phyloP scores from a whole-genome alignment of 1,140 invertebrate species.

The Drosophila novamexicana region DNA sequence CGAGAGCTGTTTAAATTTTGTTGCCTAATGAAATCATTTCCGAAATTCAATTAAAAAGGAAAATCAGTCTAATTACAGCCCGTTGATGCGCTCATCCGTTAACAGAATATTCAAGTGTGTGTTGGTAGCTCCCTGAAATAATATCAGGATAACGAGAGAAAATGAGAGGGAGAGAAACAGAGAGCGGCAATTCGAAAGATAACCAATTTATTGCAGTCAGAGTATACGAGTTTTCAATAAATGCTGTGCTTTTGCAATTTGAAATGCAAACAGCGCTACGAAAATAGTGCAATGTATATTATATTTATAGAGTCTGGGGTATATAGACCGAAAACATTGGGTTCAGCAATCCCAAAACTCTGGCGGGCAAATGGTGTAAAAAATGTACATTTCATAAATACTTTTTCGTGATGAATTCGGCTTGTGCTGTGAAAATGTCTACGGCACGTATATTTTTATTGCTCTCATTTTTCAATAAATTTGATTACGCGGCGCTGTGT shows the following conservation, averaged over 20 bases:
- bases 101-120: conserved; percentile 2
- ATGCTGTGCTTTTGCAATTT: conserved; percentile 35
- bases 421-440: conserved; percentile 19
- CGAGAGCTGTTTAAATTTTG: neutral
- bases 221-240: conserved; percentile 25
- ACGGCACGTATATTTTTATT: conserved; percentile 66
- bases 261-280: conserved; percentile 23
- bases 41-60: conserved; percentile 41
- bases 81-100: conserved; percentile 4
- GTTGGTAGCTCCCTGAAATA: conserved; percentile 17
- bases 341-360: neutral
- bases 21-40: conserved; percentile 53
- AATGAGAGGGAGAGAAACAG: conserved; percentile 5
- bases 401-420: conserved; percentile 47
- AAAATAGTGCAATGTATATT: conserved; percentile 23
- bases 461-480: conserved; percentile 81
- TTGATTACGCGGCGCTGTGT: conserved; percentile 81
- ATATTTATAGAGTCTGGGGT: neutral
- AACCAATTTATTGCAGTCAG: conserved; percentile 30
- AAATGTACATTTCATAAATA: conserved; percentile 36
- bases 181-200: neutral
- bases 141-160: conserved; percentile 7
- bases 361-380: neutral
- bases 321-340: neutral
- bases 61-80: neutral